Evolutionary conservation across 2,888 invertebrate species (phyloP).

Genomic region (Drosophila neonasuta): DNA sequence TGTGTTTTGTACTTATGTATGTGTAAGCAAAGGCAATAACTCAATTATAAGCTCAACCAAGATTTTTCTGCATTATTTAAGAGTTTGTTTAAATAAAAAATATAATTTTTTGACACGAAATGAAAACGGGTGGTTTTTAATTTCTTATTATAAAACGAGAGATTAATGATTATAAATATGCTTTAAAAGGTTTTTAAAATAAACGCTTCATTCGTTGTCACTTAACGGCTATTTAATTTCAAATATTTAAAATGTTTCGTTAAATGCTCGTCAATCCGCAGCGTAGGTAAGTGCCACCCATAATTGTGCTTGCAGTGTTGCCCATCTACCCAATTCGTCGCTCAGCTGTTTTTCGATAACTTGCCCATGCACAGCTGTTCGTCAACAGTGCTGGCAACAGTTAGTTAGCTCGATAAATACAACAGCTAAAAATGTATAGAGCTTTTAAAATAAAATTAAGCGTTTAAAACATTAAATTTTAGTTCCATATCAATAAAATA

Average conservation of each 20-base stretch:
- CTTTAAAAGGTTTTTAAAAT: too few relatives aligned
- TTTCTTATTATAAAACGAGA: not conserved
- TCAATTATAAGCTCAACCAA: constrained; percentile 37
- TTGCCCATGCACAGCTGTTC: constrained; percentile 36
- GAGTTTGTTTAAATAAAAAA: constrained; percentile 46
- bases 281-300: constrained; percentile 20
- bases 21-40: constrained; percentile 47
- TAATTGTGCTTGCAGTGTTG: constrained; percentile 18
- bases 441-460: not conserved
- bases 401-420: not conserved
- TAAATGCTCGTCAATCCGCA: constrained; percentile 3
- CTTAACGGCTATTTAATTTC: not conserved
- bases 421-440: not conserved
- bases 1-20: constrained; percentile 67
- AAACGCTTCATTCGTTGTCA: too few relatives aligned
- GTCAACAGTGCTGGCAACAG: constrained; percentile 32
- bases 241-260: constrained; percentile 21
- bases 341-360: constrained; percentile 50
- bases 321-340: constrained; percentile 10
- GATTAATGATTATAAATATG: not conserved
- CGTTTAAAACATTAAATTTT: too few relatives aligned
- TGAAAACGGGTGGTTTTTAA: not conserved
- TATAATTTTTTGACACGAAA: not conserved
- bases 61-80: constrained; percentile 55
- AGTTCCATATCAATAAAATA: too few relatives aligned